These are phyloP conservation scores for Andricus quercusramuli DNA, from an alignment of 2,888 invertebrate genomes.

Conservation along the genomic window DNA sequence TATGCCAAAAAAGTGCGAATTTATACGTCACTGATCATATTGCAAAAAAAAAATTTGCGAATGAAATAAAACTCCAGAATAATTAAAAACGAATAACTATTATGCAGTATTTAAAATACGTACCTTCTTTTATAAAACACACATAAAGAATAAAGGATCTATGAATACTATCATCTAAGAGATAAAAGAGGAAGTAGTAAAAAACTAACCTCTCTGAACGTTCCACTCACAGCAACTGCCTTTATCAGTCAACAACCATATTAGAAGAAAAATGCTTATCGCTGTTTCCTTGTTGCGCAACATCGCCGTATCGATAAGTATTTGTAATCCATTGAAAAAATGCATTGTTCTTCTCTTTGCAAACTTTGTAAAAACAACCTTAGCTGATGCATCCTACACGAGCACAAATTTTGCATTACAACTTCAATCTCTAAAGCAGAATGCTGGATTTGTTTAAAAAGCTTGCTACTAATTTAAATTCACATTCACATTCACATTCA, in stretches of 20 bases:
- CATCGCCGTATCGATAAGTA: not conserved
- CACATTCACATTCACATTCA: not conserved
- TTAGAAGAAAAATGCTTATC: conserved; percentile 23
- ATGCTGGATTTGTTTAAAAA: not conserved
- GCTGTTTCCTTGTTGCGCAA: conserved; percentile 7
- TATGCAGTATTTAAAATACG: not conserved
- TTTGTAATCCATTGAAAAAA: not conserved
- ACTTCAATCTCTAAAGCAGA: not conserved
- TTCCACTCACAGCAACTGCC: not conserved
- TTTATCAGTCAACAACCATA: not conserved
- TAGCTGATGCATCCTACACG: conserved; percentile 3
- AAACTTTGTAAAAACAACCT: conserved; percentile 1
- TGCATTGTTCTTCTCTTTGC: conserved; percentile 8
- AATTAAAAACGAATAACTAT: not conserved
- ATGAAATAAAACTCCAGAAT: not conserved
- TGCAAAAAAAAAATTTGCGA: not conserved
- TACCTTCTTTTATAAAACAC: not conserved
- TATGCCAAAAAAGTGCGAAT: too few species aligned
- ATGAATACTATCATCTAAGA: not conserved
- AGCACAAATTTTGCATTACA: not conserved
- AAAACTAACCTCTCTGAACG: conserved; percentile 28
- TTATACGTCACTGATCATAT: not conserved
- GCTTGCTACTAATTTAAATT: not conserved
- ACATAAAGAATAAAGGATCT: not conserved
- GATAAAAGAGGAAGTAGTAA: not conserved